Base-by-base conservation (phyloP, 2,888 invertebrate genomes). In the Rhagonycha lutea region DNA sequence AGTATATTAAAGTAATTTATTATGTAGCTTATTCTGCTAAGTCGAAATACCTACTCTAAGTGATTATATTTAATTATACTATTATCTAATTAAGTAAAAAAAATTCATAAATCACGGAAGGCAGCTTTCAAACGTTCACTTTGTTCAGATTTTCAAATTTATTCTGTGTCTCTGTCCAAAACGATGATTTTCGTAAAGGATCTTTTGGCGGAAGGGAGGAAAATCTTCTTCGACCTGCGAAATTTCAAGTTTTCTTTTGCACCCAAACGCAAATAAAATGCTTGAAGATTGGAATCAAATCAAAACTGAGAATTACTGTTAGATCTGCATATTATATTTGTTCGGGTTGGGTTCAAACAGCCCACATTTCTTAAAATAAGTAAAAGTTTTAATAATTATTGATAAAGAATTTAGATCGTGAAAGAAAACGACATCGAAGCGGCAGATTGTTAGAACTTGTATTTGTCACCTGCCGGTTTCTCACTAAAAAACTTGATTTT, bases 401-500 rank as follows among this genome's bases (percentile, higher is more conserved):
- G 47, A 65, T 65, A 23, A 24, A 65, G 23, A 65, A 65, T 65
- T 65, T 26, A 65, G 63, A 65, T 65, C 24, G 63, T 24, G 63
- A 65, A 65, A 65, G 63, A 65, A 65, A 65, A 65, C 63, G 24
- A 65, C 63, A 68, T 70, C 70, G 67, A 62, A 69, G 70, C 78
- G 78, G 78, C 73, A 78, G 78, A 78, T 78, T 75, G 75, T 78
- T 78, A 78, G 70, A 69, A 74, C 73, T 74, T 78, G 78, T 78
- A 78, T 75, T 78, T 78, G 78, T 78, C 78, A 78, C 78, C 78
- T 78, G 78, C 78, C 75, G 78, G 73, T 78, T 78, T 78, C 78
- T 72, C 78, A 75, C 78, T 69, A 70, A 78, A 76, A 78, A 78
- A 78, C 78, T 75, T 78, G 78, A 78, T 78, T 75, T 75, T 75